Conservation (phyloP, 2,888 invertebrate species). For the Andricus quercusramuli region DNA sequence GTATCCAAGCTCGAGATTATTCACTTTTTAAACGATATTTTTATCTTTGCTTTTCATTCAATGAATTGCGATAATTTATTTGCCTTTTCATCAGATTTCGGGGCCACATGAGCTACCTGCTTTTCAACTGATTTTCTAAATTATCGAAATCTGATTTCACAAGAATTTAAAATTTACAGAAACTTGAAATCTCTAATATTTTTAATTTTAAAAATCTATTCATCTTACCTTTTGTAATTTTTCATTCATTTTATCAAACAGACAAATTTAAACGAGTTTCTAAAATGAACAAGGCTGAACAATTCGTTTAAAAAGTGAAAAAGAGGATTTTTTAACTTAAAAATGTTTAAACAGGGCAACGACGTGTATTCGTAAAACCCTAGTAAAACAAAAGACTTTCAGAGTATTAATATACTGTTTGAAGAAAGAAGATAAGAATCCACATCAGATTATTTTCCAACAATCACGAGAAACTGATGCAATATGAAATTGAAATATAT, state of each 20-base stretch:
- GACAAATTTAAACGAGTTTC: no score
- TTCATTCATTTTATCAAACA: background rate
- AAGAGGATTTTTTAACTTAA: background rate
- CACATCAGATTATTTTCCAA: constrained; percentile 33
- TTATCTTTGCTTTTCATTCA: background rate
- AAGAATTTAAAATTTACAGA: background rate
- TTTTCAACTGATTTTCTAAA: background rate
- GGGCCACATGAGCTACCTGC: background rate
- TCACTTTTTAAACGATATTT: background rate
- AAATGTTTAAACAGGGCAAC: background rate
- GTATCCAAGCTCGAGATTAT: background rate
- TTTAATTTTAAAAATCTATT: background rate
- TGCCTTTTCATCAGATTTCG: background rate
- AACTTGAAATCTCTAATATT: background rate
- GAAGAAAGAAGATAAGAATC: constrained; percentile 21
- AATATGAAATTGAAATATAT: constrained; percentile 6
- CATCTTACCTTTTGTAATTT: background rate
- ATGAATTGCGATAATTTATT: background rate
- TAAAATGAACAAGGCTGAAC: no score
- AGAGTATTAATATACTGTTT: constrained; percentile 18
- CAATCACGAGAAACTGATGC: constrained; percentile 3
- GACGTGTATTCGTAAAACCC: background rate
- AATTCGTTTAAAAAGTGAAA: no score
- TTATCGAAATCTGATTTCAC: background rate
- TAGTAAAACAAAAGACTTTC: constrained; percentile 13